Base-by-base conservation (phyloP, 2,797 vertebrate species). In the Neostethus bicornis region DNA sequence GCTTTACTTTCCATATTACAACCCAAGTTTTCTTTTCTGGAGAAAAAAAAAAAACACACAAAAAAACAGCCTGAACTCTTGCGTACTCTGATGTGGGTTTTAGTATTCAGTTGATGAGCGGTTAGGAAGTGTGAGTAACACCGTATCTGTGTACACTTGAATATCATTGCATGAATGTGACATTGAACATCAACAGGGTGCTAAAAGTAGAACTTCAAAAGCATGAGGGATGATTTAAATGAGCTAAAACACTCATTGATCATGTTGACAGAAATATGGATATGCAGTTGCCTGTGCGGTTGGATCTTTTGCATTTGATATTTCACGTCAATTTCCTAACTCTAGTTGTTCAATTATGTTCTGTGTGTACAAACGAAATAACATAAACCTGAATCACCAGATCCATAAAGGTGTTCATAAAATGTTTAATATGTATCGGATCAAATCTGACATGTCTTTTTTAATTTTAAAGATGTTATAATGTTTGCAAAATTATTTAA, bases 71-170 rank as follows among this genome's bases (percentile, higher is more conserved):
- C 70, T 63, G 46, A 57, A 63, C 47, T 57, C 43, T 31, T 42
- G 42, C 51, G 38, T 64, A 42, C 50, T 51, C 24, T 57, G 52
- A 61, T 3, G 46, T 43, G 60, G 35, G 56, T 53, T 66, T 69
- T 51, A 65, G 23, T 56, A 19, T 53, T 46, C 24, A 26, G 70
- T 32, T 28, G 42, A 63, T 50, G 11, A 17, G 41, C 19, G 58
- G 42, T 49, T 59, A 5, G 29, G 23, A 51, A 32, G 19, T 31
- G 16, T 79, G 66, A 76, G 56, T 77, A 75, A 78, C 29, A 62
- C n/a, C 16, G 2, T 66, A 39, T 61, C 25, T 11, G 25, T 57
- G 28, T 54, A 6, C 2, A 42, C 25, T 26, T 45, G 14, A 66
- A 9, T 34, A 44, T 57, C 44, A 23, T 24, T 65, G 25, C 63